Evolutionary conservation across 2,113 vertebrate species (phyloP).

Genomic region (Crotalus helleri): DNA sequence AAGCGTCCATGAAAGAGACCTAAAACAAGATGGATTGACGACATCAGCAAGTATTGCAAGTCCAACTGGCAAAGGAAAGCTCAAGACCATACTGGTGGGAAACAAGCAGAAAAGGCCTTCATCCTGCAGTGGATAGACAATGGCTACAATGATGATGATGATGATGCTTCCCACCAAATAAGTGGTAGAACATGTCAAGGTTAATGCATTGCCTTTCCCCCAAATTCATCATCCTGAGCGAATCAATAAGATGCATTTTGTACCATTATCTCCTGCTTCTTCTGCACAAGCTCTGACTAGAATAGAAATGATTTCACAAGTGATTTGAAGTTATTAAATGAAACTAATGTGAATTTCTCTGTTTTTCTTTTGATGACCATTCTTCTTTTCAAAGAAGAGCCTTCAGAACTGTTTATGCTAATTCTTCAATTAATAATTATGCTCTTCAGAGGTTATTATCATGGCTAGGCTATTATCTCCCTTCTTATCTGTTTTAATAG

Average conservation of each 20-base stretch:
- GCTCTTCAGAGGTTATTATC: not conserved
- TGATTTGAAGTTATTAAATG: not conserved
- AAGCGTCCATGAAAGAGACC: not conserved
- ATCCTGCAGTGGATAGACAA: not conserved
- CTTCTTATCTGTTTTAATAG: not conserved
- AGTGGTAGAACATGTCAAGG: not conserved
- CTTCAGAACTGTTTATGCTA: not conserved
- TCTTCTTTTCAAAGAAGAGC: not conserved
- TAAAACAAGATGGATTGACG: not conserved
- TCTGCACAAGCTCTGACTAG: not conserved
- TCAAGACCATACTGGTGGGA: not conserved
- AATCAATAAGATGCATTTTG: not conserved
- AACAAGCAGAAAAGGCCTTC: not conserved
- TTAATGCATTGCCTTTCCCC: not conserved
- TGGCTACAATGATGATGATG: not conserved
- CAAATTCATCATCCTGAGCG: not conserved
- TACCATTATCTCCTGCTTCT: not conserved
- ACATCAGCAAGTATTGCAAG: not conserved
- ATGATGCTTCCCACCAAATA: not conserved
- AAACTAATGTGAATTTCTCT: not conserved
- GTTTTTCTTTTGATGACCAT: not conserved
- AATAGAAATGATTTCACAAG: not conserved
- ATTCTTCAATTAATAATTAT: conserved; percentile 21
- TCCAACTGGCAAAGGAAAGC: not conserved
- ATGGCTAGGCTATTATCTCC: not conserved